Percentiles rank a stretch among this genome's conserved stretches.
phyloP scores from a whole-genome alignment of 2,888 invertebrate species.

The Scaptomyza cyrtandrae region DNA sequence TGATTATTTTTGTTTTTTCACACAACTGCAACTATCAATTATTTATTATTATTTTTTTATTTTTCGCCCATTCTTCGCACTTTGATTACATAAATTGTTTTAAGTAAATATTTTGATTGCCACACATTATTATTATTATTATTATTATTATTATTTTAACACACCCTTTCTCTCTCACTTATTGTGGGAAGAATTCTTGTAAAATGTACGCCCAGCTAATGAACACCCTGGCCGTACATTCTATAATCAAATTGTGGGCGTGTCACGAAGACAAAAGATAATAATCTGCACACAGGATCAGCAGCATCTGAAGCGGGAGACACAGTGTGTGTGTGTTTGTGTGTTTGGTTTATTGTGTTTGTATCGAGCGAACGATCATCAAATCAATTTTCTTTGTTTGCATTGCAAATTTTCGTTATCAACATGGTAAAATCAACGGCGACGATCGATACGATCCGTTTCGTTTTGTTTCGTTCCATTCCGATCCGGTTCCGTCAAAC shows the following conservation, averaged over 20 bases:
- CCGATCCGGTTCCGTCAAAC: conserved; percentile 31
- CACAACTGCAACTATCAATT: conserved; percentile 52
- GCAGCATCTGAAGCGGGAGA: conserved; percentile 14
- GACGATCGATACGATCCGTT: conserved; percentile 27
- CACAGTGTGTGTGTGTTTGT: neutral
- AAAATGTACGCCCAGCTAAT: conserved; percentile 53
- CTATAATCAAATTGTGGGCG: conserved; percentile 68
- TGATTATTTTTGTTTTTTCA: neutral
- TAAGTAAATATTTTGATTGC: conserved; percentile 28
- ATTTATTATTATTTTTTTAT: conserved; percentile 5
- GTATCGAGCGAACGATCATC: conserved; percentile 48
- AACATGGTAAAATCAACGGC: conserved; percentile 46
- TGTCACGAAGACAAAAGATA: conserved; percentile 48
- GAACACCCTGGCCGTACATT: conserved; percentile 50
- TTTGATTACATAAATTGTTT: conserved; percentile 26
- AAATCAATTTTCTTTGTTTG: conserved; percentile 79
- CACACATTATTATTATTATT: conserved; percentile 20
- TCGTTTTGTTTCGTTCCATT: conserved; percentile 18
- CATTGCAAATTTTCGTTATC: conserved; percentile 78
- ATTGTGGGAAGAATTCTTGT: conserved; percentile 12
- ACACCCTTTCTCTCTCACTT: neutral
- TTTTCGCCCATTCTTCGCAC: conserved; percentile 31
- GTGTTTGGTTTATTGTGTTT: neutral
- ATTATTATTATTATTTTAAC: neutral
- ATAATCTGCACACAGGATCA: conserved; percentile 48